These are phyloP conservation scores for Meganola albula DNA, from an alignment of 2,888 invertebrate species.

Conservation along the genomic window DNA sequence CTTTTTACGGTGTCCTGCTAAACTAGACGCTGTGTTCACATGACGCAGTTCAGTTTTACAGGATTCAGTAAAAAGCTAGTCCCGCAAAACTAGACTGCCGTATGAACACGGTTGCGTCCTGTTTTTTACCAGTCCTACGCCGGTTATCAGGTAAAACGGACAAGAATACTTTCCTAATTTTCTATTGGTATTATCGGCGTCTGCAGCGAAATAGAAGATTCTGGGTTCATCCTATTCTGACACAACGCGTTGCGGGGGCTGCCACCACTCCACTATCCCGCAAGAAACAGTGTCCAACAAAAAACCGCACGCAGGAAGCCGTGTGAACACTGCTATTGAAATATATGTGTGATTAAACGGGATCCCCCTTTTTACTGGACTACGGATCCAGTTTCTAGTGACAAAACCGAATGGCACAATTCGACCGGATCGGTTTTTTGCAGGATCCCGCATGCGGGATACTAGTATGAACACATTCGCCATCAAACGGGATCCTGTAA, in stretches of 20 bases:
- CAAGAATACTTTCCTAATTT: too few relatives aligned
- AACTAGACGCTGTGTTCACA: too few relatives aligned
- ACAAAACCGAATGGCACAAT: constrained; percentile 18
- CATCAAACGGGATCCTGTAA: constrained; percentile 6
- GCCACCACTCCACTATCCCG: constrained; percentile 9
- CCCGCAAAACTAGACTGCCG: too few relatives aligned
- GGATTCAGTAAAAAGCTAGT: too few relatives aligned
- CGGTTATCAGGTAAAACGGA: too few relatives aligned
- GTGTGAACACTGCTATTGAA: constrained; percentile 5
- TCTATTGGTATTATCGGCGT: too few relatives aligned
- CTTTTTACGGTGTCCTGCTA: too few relatives aligned
- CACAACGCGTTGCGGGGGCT: constrained; percentile 6
- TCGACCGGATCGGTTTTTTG: constrained; percentile 15
- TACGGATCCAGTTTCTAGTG: constrained; percentile 16
- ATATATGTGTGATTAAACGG: constrained; percentile 15
- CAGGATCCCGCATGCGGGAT: constrained; percentile 9
- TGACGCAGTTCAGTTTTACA: too few relatives aligned
- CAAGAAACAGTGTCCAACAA: constrained; percentile 7
- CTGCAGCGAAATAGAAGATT: too few relatives aligned
- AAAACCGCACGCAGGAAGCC: constrained; percentile 4
- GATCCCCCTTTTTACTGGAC: constrained; percentile 6
- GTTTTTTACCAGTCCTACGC: too few relatives aligned
- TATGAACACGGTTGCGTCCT: too few relatives aligned
- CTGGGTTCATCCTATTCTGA: too few relatives aligned
- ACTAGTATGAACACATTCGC: constrained; percentile 12